These are phyloP conservation scores for Barnardius zonarius DNA, from an alignment of 2,113 vertebrate species.

Conservation along the genomic window DNA sequence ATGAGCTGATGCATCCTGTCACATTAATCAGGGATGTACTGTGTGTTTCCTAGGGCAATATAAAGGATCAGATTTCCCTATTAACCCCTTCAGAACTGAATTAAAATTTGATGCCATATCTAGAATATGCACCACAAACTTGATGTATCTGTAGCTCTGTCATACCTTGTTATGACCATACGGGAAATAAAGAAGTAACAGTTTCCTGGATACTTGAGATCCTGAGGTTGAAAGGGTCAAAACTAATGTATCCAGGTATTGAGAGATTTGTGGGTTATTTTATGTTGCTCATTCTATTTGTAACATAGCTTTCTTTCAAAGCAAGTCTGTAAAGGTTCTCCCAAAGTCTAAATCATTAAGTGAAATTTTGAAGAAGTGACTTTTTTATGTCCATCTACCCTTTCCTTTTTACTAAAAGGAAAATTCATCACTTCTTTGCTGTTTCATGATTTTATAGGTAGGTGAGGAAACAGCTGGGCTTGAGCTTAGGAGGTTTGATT, in stretches of 20 bases:
- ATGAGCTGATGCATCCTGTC: conserved; percentile 59
- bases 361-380: background rate
- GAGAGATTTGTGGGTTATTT: background rate
- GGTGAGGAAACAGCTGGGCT: background rate
- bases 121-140: background rate
- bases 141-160: background rate
- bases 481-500: background rate
- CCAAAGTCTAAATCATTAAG: background rate
- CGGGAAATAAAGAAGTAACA: background rate
- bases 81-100: conserved; percentile 40
- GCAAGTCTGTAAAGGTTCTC: background rate
- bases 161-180: background rate
- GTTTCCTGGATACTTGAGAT: background rate
- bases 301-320: background rate
- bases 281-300: background rate
- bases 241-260: background rate
- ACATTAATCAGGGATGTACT: conserved; percentile 54
- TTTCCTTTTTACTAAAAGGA: background rate
- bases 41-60: conserved; percentile 44
- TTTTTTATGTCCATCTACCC: background rate
- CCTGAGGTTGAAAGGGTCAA: background rate
- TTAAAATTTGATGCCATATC: background rate
- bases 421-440: background rate
- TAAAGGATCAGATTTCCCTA: conserved; percentile 35
- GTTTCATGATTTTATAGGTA: background rate